Base-by-base conservation (phyloP, 2,888 invertebrate species). In the Cepaea hortensis region DNA sequence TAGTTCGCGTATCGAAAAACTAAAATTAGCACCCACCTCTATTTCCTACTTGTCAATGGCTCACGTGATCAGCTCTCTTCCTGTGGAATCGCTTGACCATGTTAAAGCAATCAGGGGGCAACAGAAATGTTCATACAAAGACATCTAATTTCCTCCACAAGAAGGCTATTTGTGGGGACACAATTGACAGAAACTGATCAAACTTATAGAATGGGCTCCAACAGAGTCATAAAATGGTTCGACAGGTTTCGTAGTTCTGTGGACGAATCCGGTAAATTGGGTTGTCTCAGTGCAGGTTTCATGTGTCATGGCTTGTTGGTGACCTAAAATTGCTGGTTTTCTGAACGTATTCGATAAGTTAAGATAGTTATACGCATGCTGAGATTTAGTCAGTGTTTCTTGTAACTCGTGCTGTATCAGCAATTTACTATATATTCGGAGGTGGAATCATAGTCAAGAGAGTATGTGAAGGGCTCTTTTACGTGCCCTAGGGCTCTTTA, bases 201-300 rank as follows among this genome's bases (percentile, higher is more conserved):
- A 55, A 55, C 55, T 55, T 11, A 55, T 11, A 55, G 55, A 55
- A 55, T 55, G 55, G 7, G 6, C 11, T 55, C 55, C 55, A 75
- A 46, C 46, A 23, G 48, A 77, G 77, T 65, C 77, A 50, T 68
- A 35, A 50, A 50, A 50, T 72, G 85, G 80, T 80, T 80, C 68
- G 85, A 80, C 55, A 72, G n/a, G 68, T 80, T 80, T 79, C 80
- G 72, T 85, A 62, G 72, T 55, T 80, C 35, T 72, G 55, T 48
- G 72, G 55, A 70, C 50, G 70, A 18, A 55, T 35, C 11, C 18
- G 20, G 7, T 11, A 85, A 35, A 77, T n/a, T 35, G 55, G 15
- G 70, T 65, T 68, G 62, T 76, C 79, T 70, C 68, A 35, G 3
- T 73, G 80, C 72, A 85, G 72, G 72, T 80, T 72, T 62, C 6